Percentiles rank a stretch among this genome's conserved stretches.
phyloP scores from a whole-genome alignment of 2,113 vertebrate species.

The Balaenoptera acutorostrata region DNA sequence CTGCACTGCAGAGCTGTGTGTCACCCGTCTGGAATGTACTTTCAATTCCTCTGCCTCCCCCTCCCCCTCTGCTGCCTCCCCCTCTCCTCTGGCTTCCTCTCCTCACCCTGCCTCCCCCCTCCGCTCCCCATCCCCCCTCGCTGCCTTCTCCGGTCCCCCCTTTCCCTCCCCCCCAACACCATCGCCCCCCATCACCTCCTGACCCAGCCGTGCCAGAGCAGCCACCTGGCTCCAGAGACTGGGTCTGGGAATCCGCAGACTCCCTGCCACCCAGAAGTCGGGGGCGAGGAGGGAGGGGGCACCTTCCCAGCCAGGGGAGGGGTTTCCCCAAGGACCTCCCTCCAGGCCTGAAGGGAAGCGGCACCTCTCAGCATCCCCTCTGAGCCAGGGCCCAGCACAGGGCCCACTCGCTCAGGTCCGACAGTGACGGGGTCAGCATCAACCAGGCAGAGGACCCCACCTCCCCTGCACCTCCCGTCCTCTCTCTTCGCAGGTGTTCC shows the following conservation, averaged over 20 bases:
- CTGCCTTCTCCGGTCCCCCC: background rate
- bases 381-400: background rate
- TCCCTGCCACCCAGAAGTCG: background rate
- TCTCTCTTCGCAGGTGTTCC: background rate
- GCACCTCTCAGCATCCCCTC: background rate
- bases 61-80: background rate
- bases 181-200: background rate
- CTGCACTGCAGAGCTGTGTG: background rate
- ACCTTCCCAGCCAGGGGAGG: background rate
- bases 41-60: background rate
- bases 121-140: background rate
- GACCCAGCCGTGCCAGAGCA: background rate
- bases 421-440: too few species aligned
- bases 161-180: too few species aligned
- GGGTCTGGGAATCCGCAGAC: background rate
- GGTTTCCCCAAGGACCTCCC: background rate
- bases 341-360: accelerated
- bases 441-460: background rate
- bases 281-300: background rate
- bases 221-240: background rate
- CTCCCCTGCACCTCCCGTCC: background rate
- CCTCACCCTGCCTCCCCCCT: background rate
- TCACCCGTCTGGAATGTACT: conserved; percentile 55
- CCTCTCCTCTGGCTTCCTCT: background rate
- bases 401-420: background rate